Evolutionary conservation across 2,888 invertebrate species (phyloP).

Genomic region (Caradrina clavipalpis): DNA sequence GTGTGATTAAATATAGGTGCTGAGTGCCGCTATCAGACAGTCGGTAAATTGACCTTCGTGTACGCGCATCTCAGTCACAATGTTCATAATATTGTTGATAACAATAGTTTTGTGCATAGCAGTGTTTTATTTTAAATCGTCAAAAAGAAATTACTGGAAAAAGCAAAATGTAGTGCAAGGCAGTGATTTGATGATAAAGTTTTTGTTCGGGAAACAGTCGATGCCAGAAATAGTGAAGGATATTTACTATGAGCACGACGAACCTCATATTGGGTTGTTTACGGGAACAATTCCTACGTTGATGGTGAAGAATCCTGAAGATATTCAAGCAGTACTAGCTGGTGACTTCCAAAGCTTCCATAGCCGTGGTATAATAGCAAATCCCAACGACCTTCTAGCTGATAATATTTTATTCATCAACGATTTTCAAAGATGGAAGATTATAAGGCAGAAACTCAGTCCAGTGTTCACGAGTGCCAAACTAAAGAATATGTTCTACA

Average conservation of each 20-base stretch:
- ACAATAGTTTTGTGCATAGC: slow-evolving; percentile 62
- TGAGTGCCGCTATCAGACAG: slow-evolving; percentile 16
- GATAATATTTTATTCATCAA: slow-evolving; percentile 78
- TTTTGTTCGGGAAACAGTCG: slow-evolving; percentile 71
- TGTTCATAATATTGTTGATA: slow-evolving; percentile 49
- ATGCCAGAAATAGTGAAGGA: slow-evolving; percentile 75
- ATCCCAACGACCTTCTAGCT: slow-evolving; percentile 74
- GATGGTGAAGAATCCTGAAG: slow-evolving; percentile 75
- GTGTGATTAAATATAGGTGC: slow-evolving; percentile 10
- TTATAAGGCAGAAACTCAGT: slow-evolving; percentile 80
- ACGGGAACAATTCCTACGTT: slow-evolving; percentile 71
- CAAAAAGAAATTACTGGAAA: slow-evolving; percentile 76
- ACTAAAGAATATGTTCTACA: slow-evolving; percentile 83
- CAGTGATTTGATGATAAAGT: slow-evolving; percentile 69
- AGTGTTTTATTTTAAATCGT: slow-evolving; percentile 49
- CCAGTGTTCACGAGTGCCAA: slow-evolving; percentile 81
- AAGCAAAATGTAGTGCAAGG: slow-evolving; percentile 73
- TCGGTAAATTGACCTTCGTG: slow-evolving; percentile 11
- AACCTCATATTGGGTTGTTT: slow-evolving; percentile 72
- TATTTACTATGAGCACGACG: slow-evolving; percentile 72
- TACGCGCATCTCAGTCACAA: slow-evolving; percentile 31
- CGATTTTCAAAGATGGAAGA: slow-evolving; percentile 79
- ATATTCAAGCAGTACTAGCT: slow-evolving; percentile 76
- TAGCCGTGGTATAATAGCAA: slow-evolving; percentile 73
- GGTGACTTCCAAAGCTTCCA: slow-evolving; percentile 78